Percentiles rank a stretch among this genome's conserved stretches.
phyloP scores from a whole-genome alignment of 2,888 invertebrate genomes.

The Sesia apiformis region DNA sequence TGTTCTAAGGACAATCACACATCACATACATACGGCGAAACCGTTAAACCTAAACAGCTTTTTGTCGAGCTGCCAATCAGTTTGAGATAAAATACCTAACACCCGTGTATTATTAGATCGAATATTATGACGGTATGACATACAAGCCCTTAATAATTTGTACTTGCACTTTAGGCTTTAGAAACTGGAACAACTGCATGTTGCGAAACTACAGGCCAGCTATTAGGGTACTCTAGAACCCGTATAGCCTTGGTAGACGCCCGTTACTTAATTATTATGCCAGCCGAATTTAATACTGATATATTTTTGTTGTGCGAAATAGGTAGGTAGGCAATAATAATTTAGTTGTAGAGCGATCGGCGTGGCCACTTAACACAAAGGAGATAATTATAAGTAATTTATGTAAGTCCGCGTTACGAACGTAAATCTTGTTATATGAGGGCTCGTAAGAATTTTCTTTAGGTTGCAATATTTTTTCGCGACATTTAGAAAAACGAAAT shows the following conservation, averaged over 20 bases:
- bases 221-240: constrained; percentile 59
- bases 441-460: no score
- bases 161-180: constrained; percentile 56
- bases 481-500: no score
- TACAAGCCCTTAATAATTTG: constrained; percentile 60
- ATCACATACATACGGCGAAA: neutral
- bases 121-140: constrained; percentile 49
- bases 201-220: constrained; percentile 28
- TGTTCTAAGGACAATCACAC: neutral
- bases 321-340: neutral
- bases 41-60: neutral
- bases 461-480: no score
- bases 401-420: no score
- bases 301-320: constrained; percentile 32
- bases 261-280: constrained; percentile 74
- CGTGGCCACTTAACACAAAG: neutral
- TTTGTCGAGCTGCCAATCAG: constrained; percentile 3
- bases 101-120: constrained; percentile 34
- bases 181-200: constrained; percentile 44
- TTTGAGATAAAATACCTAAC: constrained; percentile 31
- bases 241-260: constrained; percentile 57
- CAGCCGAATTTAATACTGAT: constrained; percentile 54
- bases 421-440: no score
- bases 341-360: neutral
- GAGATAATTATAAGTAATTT: neutral